phyloP scores from a whole-genome alignment of 2,888 invertebrate species.

The Coecobrya sp. region DNA sequence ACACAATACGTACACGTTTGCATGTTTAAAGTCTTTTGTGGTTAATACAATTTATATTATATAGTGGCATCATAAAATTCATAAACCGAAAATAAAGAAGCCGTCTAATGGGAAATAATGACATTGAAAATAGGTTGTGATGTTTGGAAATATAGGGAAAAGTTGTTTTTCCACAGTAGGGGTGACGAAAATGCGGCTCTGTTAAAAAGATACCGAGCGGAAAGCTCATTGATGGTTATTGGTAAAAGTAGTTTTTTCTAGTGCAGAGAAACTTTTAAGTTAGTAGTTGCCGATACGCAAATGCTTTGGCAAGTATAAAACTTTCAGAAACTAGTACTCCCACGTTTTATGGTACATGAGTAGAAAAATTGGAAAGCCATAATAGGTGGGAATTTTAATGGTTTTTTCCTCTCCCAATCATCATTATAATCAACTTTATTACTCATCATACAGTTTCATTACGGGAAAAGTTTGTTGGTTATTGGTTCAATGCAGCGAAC shows the following conservation, averaged over 20 bases:
- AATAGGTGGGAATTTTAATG: constrained; percentile 74
- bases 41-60: not conserved
- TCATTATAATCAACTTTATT: constrained; percentile 81
- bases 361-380: constrained; percentile 53
- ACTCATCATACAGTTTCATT: constrained; percentile 72
- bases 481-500: constrained; percentile 8
- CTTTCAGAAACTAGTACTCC: not conserved
- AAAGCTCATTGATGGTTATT: constrained; percentile 48
- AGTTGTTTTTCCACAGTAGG: not conserved
- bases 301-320: not conserved
- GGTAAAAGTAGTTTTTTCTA: not conserved
- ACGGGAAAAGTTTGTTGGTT: constrained; percentile 28
- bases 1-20: not conserved
- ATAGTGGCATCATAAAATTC: constrained; percentile 47
- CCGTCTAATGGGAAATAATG: constrained; percentile 61
- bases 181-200: not conserved
- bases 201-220: constrained; percentile 15
- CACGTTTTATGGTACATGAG: not conserved
- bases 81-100: constrained; percentile 53
- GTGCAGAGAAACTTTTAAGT: not conserved
- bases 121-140: constrained; percentile 55
- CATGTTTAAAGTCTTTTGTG: not conserved
- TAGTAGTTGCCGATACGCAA: not conserved
- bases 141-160: constrained; percentile 25
- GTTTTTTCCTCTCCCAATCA: constrained; percentile 73